A percentile compares a stretch with the other conserved stretches of the same genome.
These are phyloP conservation scores for Melipona beecheii DNA, from an alignment of 2,888 invertebrate species.

Conservation along the genomic window DNA sequence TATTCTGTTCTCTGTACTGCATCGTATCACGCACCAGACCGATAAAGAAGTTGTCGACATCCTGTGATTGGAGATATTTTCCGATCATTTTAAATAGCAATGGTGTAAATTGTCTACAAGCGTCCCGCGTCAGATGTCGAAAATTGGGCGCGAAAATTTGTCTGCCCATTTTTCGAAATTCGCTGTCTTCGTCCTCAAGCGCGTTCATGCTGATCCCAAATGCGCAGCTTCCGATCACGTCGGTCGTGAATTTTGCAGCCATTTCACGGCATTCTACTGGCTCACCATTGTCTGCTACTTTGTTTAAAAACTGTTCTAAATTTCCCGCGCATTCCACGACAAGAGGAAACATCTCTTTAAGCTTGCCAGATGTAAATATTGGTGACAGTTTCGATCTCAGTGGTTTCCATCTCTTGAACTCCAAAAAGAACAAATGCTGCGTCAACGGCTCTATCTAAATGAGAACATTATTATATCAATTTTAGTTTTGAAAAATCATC, in stretches of 20 bases:
- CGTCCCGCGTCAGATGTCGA: too few species aligned
- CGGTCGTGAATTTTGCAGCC: background rate
- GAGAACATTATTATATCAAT: background rate
- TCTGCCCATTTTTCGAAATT: background rate
- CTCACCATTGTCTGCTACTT: constrained; percentile 62
- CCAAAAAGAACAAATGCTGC: constrained; percentile 82
- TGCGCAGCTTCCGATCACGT: background rate
- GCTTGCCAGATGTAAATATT: constrained; percentile 84
- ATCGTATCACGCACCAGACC: constrained; percentile 80
- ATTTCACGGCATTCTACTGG: constrained; percentile 55
- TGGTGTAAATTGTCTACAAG: background rate
- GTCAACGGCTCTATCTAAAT: constrained; percentile 82
- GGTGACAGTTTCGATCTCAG: constrained; percentile 84
- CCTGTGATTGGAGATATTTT: background rate
- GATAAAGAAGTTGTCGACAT: constrained; percentile 77
- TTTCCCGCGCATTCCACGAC: constrained; percentile 83
- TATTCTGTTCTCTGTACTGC: background rate
- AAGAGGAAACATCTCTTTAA: constrained; percentile 85
- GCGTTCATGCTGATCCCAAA: background rate
- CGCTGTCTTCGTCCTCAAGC: background rate
- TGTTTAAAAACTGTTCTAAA: constrained; percentile 82
- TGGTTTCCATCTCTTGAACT: constrained; percentile 84
- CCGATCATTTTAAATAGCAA: background rate
- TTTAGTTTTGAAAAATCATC: background rate
- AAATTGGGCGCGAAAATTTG: fast-evolving